phyloP scores from a whole-genome alignment of 2,113 vertebrate species.

The Amphiprion ocellaris region DNA sequence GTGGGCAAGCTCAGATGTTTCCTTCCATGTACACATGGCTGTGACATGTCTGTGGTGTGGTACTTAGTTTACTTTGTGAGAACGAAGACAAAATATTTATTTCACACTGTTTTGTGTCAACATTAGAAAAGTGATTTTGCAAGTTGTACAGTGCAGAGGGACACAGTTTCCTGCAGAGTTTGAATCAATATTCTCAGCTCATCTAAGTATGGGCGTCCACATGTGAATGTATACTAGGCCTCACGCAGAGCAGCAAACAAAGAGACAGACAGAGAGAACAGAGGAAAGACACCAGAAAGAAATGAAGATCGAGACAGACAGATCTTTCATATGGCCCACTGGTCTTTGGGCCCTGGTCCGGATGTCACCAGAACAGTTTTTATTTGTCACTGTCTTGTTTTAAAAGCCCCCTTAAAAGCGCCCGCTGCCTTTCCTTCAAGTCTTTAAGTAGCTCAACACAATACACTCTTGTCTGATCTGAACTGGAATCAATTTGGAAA shows the following conservation, averaged over 20 bases:
- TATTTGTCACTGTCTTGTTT: constrained; percentile 78
- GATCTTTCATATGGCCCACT: constrained; percentile 54
- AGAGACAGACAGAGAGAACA: constrained; percentile 40
- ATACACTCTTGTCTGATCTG: constrained; percentile 79
- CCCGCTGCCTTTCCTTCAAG: constrained; percentile 49
- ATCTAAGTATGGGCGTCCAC: constrained; percentile 34
- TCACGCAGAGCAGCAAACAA: constrained; percentile 55
- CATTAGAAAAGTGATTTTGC: constrained; percentile 63
- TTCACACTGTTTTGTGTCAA: constrained; percentile 67
- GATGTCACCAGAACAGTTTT: constrained; percentile 76
- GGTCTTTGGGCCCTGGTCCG: constrained; percentile 67
- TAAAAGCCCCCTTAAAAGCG: constrained; percentile 77
- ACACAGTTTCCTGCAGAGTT: constrained; percentile 62
- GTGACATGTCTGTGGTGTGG: constrained; percentile 79
- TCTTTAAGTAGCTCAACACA: constrained; percentile 81
- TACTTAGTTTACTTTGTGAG: constrained; percentile 75
- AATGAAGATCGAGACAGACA: constrained; percentile 53
- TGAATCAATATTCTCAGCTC: constrained; percentile 47
- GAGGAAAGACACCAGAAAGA: constrained; percentile 38
- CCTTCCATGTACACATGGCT: constrained; percentile 76
- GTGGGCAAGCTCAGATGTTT: constrained; percentile 75
- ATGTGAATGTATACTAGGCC: constrained; percentile 47
- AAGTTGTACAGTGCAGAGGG: constrained; percentile 41
- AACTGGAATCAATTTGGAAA: constrained; percentile 85
- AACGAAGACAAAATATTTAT: constrained; percentile 79